Evolutionary conservation across 2,888 invertebrate genomes (phyloP).

Genomic region (Pheosia tremula): DNA sequence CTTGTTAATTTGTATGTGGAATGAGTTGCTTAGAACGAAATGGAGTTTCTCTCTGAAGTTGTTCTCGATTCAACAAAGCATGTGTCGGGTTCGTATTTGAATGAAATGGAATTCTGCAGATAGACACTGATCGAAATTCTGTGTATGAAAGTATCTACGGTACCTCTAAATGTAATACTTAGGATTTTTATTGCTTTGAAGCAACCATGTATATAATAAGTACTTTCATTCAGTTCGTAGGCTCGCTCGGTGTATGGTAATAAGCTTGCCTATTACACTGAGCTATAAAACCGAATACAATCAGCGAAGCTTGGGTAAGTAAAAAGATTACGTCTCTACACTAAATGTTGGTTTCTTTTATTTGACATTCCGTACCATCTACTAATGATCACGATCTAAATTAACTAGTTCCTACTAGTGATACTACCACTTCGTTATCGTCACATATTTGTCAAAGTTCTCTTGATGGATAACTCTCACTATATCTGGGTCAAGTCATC

Average conservation of each 20-base stretch:
- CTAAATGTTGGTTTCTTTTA: background rate
- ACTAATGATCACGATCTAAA: background rate
- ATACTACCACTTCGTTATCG: background rate
- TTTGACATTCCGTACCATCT: background rate
- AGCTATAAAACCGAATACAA: background rate
- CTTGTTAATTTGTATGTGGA: background rate
- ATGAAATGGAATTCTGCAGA: background rate
- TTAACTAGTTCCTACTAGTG: background rate
- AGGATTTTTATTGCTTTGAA: too few relatives aligned
- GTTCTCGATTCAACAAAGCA: background rate
- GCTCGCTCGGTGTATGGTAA: too few relatives aligned
- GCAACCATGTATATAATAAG: too few relatives aligned
- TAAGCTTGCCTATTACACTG: too few relatives aligned
- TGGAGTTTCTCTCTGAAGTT: background rate
- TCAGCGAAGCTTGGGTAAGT: background rate
- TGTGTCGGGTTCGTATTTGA: background rate
- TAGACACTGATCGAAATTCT: background rate
- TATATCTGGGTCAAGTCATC: constrained; percentile 32
- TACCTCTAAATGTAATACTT: too few relatives aligned
- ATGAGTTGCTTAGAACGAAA: background rate
- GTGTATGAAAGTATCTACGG: background rate
- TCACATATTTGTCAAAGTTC: background rate
- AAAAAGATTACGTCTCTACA: background rate
- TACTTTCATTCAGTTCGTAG: too few relatives aligned
- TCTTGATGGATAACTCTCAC: constrained; percentile 16